Percentiles rank a stretch among this genome's conserved stretches.
Conservation (phyloP, 2,888 invertebrate species). For the Digitonthophagus gazella region DNA sequence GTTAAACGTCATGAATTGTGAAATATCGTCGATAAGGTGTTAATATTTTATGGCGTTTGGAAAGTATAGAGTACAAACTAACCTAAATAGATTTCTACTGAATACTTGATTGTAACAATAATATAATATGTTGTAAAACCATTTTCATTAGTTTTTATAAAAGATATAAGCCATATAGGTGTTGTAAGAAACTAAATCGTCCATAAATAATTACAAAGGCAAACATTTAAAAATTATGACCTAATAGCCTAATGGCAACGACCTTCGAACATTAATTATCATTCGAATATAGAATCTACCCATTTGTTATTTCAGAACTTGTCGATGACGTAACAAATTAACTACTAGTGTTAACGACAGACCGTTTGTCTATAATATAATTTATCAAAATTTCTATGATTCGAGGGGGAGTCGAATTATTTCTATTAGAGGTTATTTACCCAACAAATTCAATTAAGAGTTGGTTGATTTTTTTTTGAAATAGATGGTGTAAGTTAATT, state of each 20-base stretch:
- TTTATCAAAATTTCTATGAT: too few relatives aligned
- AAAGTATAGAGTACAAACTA: neutral
- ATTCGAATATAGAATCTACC: neutral
- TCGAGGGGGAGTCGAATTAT: too few relatives aligned
- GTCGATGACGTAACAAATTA: neutral
- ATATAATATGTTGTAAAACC: neutral
- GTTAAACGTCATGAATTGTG: too few relatives aligned
- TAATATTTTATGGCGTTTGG: neutral
- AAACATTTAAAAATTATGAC: neutral
- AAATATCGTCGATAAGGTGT: neutral
- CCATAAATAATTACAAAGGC: neutral
- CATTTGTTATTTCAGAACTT: neutral
- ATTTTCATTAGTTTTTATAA: too few relatives aligned
- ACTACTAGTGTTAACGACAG: neutral
- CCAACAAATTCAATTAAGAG: too few relatives aligned
- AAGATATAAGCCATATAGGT: too few relatives aligned
- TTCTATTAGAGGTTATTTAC: too few relatives aligned
- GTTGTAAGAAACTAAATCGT: too few relatives aligned
- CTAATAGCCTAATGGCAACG: neutral
- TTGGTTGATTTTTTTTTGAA: too few relatives aligned
- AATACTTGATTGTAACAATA: neutral
- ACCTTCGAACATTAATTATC: neutral
- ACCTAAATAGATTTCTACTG: neutral
- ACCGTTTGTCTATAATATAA: too few relatives aligned
- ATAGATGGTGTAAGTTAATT: too few relatives aligned